These are phyloP conservation scores for Anodontia alba DNA, from an alignment of 2,888 invertebrate species.

Conservation along the genomic window DNA sequence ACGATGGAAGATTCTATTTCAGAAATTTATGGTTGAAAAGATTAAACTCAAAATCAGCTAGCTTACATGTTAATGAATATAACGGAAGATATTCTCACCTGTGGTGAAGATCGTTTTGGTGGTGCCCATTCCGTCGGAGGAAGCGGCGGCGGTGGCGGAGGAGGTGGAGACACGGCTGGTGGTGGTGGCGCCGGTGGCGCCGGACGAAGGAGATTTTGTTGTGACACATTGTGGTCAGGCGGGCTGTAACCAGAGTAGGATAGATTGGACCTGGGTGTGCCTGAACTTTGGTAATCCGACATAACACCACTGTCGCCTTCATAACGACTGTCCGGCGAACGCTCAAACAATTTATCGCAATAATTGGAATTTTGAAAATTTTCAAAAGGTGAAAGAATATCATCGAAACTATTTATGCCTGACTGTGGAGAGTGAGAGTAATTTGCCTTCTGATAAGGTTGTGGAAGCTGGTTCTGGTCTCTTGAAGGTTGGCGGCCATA, in stretches of 20 bases:
- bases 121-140: slow-evolving; percentile 60
- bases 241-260: slow-evolving; percentile 56
- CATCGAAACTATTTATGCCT: slow-evolving; percentile 69
- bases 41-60: no score
- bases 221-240: slow-evolving; percentile 15
- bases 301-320: slow-evolving; percentile 64
- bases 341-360: slow-evolving; percentile 66
- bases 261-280: slow-evolving; percentile 56
- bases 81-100: neutral
- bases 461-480: slow-evolving; percentile 32
- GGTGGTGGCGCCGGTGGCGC: slow-evolving; percentile 47
- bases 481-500: slow-evolving; percentile 23
- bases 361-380: slow-evolving; percentile 70
- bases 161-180: slow-evolving; percentile 57
- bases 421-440: slow-evolving; percentile 22
- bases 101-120: slow-evolving; percentile 29
- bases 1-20: no score
- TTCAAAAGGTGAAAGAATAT: slow-evolving; percentile 71
- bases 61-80: no score
- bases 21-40: no score
- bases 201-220: slow-evolving; percentile 44
- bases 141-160: slow-evolving; percentile 63
- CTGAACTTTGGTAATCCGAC: slow-evolving; percentile 61
- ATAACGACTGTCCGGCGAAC: slow-evolving; percentile 50
- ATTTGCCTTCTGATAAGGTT: slow-evolving; percentile 7